Conservation (phyloP, 2,888 invertebrate genomes). For the Lamellibrachia satsuma region DNA sequence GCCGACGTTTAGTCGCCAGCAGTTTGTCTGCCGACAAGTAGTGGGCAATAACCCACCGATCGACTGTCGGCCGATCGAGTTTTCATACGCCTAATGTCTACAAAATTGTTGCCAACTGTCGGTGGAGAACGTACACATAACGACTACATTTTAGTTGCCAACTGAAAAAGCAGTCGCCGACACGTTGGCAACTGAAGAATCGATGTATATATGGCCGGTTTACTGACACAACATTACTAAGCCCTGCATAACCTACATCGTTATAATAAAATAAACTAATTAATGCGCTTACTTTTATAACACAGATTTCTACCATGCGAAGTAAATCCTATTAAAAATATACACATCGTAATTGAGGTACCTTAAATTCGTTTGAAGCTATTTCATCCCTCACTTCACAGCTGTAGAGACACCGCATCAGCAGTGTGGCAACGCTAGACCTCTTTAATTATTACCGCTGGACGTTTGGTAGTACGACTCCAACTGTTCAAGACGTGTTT, state of each 20-base stretch:
- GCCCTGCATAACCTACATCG: background rate
- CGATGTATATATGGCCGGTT: no score
- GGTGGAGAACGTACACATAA: no score
- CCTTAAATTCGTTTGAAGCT: background rate
- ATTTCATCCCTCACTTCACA: background rate
- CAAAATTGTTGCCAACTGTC: no score
- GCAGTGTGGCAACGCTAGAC: background rate
- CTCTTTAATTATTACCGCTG: background rate
- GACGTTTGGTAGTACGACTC: background rate
- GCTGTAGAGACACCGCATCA: background rate
- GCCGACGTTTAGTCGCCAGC: no score
- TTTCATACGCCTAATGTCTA: no score
- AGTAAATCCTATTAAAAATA: background rate
- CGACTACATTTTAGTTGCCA: no score
- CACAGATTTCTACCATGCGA: background rate
- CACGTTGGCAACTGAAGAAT: no score
- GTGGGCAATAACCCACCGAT: no score
- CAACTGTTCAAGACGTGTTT: background rate
- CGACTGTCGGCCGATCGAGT: no score
- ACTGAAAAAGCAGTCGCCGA: no score
- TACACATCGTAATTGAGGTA: background rate
- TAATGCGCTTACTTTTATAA: background rate
- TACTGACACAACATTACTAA: background rate
- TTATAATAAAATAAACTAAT: background rate
- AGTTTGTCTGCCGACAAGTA: no score